Conservation (phyloP, 2,888 invertebrate genomes). For the Imbricaverruca yamaguchii region DNA sequence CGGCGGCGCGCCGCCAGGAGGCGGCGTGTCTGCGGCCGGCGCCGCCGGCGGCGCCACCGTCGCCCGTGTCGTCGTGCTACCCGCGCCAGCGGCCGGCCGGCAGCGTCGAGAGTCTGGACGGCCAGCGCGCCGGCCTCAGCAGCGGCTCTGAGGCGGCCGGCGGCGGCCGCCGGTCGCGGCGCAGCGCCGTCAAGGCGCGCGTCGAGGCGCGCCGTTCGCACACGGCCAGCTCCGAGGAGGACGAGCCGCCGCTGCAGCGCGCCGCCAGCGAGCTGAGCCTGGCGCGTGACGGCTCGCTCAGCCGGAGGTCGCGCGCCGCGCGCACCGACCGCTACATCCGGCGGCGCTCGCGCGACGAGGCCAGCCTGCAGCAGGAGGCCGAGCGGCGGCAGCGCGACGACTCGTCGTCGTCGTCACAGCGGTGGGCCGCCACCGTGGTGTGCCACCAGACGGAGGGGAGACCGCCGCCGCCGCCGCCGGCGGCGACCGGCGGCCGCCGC, state of each 20-base stretch:
- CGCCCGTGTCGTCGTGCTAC: background rate
- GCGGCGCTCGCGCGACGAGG: constrained; percentile 32
- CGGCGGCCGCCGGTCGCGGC: constrained; percentile 15
- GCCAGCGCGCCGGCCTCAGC: background rate
- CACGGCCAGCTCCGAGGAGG: constrained; percentile 8
- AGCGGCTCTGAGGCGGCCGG: background rate
- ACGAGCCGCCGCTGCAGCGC: background rate
- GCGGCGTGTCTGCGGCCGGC: background rate
- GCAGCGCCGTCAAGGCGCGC: constrained; percentile 31
- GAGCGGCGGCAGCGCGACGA: constrained; percentile 29
- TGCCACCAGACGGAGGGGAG: constrained; percentile 28
- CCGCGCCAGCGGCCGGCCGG: background rate
- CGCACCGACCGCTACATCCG: constrained; percentile 32
- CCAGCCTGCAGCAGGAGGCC: constrained; percentile 30
- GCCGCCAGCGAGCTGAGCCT: constrained; percentile 30
- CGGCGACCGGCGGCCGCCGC: background rate
- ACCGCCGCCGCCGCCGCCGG: constrained; percentile 9
- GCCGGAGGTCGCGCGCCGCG: constrained; percentile 30
- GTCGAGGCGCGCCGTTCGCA: constrained; percentile 27
- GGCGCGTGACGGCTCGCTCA: constrained; percentile 27
- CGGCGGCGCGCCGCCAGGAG: background rate
- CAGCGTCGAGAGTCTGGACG: constrained; percentile 1
- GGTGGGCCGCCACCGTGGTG: constrained; percentile 30
- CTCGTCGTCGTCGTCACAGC: constrained; percentile 31
- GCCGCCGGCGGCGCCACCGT: background rate